Percentiles rank a stretch among this genome's conserved stretches.
Evolutionary conservation across 2,113 vertebrate genomes (phyloP).

Genomic region (Brienomyrus brachyistius): DNA sequence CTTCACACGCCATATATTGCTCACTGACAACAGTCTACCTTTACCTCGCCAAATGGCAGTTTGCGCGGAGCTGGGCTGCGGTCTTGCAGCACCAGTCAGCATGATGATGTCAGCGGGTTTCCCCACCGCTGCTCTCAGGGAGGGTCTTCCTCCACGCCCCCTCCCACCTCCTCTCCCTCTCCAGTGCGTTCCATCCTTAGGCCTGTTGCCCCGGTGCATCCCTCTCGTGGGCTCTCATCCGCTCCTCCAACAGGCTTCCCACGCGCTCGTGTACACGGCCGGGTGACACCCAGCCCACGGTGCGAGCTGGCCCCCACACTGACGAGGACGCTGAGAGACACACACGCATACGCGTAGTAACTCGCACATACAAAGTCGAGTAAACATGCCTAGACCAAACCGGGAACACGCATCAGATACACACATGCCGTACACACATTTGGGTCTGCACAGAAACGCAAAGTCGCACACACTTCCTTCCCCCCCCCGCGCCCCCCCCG

Average conservation of each 20-base stretch:
- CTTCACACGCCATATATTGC: not conserved
- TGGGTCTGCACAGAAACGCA: not conserved
- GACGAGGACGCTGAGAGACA: not conserved
- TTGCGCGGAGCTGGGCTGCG: not conserved
- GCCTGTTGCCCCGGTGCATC: not conserved
- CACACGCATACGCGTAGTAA: not conserved
- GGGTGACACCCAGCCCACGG: not conserved
- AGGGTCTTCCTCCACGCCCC: not conserved
- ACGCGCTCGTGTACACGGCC: not conserved
- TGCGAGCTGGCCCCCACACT: not conserved
- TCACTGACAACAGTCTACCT: not conserved
- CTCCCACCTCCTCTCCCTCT: not conserved
- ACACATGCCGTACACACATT: constrained; percentile 1
- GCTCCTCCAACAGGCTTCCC: not conserved
- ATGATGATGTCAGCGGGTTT: not conserved
- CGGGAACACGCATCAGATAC: not conserved
- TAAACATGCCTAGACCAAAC: not conserved
- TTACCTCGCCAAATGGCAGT: not conserved
- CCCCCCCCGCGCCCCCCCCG: too few relatives aligned
- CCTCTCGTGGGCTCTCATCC: not conserved
- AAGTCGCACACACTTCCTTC: not conserved
- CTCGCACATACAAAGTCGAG: not conserved
- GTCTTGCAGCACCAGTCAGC: not conserved
- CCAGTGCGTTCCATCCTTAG: not conserved
- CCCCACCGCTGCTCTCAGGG: not conserved